Base-by-base conservation (phyloP, 2,888 invertebrate species). In the Eilema depressum region DNA sequence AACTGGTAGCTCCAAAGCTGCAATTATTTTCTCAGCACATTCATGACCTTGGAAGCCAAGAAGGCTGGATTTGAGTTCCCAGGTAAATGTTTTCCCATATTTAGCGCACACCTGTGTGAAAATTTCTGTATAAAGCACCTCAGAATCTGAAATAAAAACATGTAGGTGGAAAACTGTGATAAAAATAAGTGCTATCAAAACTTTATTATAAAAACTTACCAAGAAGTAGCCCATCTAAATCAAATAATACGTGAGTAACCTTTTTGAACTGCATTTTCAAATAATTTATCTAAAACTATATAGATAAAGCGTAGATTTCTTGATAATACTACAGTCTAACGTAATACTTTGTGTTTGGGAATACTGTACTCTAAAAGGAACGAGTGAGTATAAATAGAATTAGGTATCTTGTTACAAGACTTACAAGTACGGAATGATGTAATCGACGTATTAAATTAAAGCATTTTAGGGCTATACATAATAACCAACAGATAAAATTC, bases 11-110 rank as follows among this genome's bases (percentile, higher is more conserved):
- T 96, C 93, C 74, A 97, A 93, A 8, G 93, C 84, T 72, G 95
- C 88, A 17, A 97, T 95, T 62, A 97, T 96, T 80, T 92, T 96
- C 83, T 96, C 93, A 0, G 97, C 96, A 76, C 96, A 96, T 76
- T 97, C 97, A 11, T 88, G 90, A 2, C 96, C 96, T 85, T 96
- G 96, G 70, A 96, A 95, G 1, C 98, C 98, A 96, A 98, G 97
- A 56, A 96, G 87, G 75, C 94, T 93, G 8, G 96, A 91, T 91
- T 98, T 98, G 28, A 98, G 88, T 53, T 98, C 97, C 97, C 97
- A 98, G 0, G 97, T 97, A 88, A 97, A 98, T 12, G 91, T 93
- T 89, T 97, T 97, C 0, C 96, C 97, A 92, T 97, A 98, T 71
- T 95, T 95, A 73, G 96, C 95, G 78, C 97, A 95, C 33, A 98